Conservation (phyloP, 2,888 invertebrate genomes). For the Pterostichus niger region DNA sequence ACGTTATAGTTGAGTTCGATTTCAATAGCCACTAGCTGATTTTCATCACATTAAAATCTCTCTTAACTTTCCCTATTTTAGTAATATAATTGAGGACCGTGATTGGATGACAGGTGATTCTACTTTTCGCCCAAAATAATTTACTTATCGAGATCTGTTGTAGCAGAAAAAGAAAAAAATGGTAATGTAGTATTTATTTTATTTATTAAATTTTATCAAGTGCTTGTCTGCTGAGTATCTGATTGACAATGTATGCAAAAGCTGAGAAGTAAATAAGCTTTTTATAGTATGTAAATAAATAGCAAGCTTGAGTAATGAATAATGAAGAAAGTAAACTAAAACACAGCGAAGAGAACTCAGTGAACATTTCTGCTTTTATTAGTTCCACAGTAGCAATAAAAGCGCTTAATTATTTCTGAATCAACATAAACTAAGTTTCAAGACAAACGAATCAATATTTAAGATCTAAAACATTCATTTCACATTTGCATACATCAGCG, state of each 20-base stretch:
- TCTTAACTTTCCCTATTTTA: too few species aligned
- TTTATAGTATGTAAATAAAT: slow-evolving; percentile 35
- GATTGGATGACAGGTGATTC: too few species aligned
- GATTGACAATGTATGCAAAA: background rate
- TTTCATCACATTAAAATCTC: too few species aligned
- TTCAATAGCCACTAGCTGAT: too few species aligned
- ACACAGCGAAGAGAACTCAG: background rate
- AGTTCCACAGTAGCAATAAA: slow-evolving; percentile 34
- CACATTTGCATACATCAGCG: slow-evolving; percentile 54
- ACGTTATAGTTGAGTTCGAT: too few species aligned
- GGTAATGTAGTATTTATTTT: too few species aligned
- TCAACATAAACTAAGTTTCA: slow-evolving; percentile 48
- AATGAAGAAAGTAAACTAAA: slow-evolving; percentile 31
- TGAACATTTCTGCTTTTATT: slow-evolving; percentile 40
- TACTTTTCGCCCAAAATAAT: too few species aligned
- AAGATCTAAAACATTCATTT: slow-evolving; percentile 50
- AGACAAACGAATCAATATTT: slow-evolving; percentile 55
- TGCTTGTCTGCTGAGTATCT: background rate
- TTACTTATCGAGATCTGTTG: too few species aligned
- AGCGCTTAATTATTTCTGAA: slow-evolving; percentile 43
- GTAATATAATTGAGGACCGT: too few species aligned
- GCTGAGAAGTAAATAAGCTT: slow-evolving; percentile 10
- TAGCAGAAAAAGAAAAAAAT: too few species aligned
- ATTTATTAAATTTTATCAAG: too few species aligned
- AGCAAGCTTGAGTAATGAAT: slow-evolving; percentile 22